Percentiles rank a stretch among this genome's conserved stretches.
Conservation (phyloP, 37 sponge, comb jelly and placozoan species). For the Tethya wilhelma region DNA sequence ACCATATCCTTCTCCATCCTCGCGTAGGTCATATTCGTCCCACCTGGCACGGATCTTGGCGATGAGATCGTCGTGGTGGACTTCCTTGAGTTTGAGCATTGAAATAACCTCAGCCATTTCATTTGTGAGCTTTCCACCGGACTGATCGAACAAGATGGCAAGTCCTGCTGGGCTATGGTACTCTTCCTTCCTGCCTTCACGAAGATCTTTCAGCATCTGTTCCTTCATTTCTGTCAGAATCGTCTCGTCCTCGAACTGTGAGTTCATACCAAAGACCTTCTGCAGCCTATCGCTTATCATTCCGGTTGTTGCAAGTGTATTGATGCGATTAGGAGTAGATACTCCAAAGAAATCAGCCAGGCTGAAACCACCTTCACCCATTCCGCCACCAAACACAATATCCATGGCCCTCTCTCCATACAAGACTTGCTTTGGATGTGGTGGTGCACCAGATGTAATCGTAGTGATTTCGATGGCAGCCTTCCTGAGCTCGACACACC, state of each 20-base stretch:
- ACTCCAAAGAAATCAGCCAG: slow-evolving; percentile 85
- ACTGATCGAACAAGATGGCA: slow-evolving; percentile 72
- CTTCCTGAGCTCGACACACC: slow-evolving; percentile 67
- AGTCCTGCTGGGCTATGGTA: slow-evolving; percentile 81
- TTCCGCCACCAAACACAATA: slow-evolving; percentile 73
- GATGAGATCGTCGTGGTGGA: slow-evolving; percentile 60
- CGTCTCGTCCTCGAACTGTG: slow-evolving; percentile 67
- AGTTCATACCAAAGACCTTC: slow-evolving; percentile 67
- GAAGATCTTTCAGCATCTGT: slow-evolving; percentile 70
- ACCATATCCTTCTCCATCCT: slow-evolving; percentile 28
- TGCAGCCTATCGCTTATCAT: slow-evolving; percentile 71
- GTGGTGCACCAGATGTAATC: slow-evolving; percentile 66
- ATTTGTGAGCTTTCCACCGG: slow-evolving; percentile 77
- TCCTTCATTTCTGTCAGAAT: slow-evolving; percentile 73
- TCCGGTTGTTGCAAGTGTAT: slow-evolving; percentile 69
- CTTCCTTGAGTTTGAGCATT: slow-evolving; percentile 7
- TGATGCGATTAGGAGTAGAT: slow-evolving; percentile 64
- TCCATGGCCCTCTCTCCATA: slow-evolving; percentile 84
- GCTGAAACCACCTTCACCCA: slow-evolving; percentile 66
- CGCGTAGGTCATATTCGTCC: slow-evolving; percentile 75
- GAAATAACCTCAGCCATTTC: slow-evolving; percentile 64
- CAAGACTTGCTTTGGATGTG: slow-evolving; percentile 74
- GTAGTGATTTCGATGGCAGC: slow-evolving; percentile 79
- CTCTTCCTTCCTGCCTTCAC: slow-evolving; percentile 75
- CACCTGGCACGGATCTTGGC: slow-evolving; percentile 62